Percentiles rank a stretch among this genome's conserved stretches.
phyloP scores from a whole-genome alignment of 2,888 invertebrate genomes.

The Norana najaformis region DNA sequence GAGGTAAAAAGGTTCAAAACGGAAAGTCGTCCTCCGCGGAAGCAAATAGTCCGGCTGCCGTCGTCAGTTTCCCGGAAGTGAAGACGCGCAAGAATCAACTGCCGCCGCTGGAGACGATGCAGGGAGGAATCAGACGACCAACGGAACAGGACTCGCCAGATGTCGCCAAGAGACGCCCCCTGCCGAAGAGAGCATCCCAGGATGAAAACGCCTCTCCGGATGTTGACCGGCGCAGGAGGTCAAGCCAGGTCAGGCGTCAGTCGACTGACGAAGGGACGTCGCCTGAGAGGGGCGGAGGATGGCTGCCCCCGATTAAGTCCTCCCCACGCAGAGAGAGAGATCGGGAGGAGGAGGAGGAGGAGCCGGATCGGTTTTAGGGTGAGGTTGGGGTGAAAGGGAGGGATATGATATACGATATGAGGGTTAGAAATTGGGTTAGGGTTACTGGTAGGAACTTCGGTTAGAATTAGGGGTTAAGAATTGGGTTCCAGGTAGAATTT shows the following conservation, averaged over 20 bases:
- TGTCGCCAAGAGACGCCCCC: constrained; percentile 14
- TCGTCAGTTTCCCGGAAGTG: constrained; percentile 3
- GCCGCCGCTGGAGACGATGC: neutral
- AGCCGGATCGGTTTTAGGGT: neutral
- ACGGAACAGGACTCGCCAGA: neutral
- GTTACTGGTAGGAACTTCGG: too few species aligned
- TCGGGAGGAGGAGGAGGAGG: neutral
- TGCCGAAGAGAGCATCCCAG: neutral
- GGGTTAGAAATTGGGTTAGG: too few species aligned
- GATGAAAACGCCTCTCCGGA: neutral
- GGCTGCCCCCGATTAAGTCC: neutral
- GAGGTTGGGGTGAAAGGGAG: neutral
- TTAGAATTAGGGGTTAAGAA: too few species aligned
- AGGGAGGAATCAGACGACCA: neutral
- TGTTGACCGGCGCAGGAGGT: neutral
- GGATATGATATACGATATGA: too few species aligned
- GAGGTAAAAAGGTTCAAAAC: neutral
- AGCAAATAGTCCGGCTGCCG: neutral
- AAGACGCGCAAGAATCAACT: neutral
- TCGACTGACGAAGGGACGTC: neutral
- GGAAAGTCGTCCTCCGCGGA: too few species aligned
- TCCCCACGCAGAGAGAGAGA: neutral
- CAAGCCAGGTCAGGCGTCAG: neutral
- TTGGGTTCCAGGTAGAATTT: too few species aligned
- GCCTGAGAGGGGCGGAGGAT: neutral